Base-by-base conservation (phyloP, 2,888 invertebrate species). In the Rhingia rostrata region DNA sequence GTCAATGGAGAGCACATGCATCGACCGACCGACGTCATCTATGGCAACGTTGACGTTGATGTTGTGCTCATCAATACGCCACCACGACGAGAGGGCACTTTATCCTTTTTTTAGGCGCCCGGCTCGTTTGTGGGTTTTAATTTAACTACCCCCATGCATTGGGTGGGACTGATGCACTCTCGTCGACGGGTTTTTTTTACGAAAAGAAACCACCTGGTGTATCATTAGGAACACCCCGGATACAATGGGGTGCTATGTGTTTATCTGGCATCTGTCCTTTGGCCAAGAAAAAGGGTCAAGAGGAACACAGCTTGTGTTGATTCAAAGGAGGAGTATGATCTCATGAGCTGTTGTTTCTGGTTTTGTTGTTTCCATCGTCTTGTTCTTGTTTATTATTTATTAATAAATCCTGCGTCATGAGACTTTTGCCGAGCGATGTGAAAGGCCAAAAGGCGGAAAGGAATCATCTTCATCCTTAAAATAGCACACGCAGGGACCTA, bases 221-320 rank as follows among this genome's bases (percentile, higher is more conserved):
- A 58, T 73, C 64, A 83, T 83, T 83, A 74, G 56, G 64, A 56
- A 74, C 79, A 83, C 73, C 64, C 79, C 69, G 79, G 74, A 84
- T 61, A 66, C 74, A 80, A 74, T 74, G 56, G 54, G 66, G 66
- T 77, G 60, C 41, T 72, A 49, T 77, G 72, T 72, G 77, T 66
- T 84, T 80, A 84, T 84, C 84, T 84, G 73, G 60, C 80, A 84
- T 84, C 84, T 84, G 84, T 80, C 84, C 84, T 84, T 84, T 84
- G 84, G 78, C 73, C 83, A 73, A 63, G 79, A 56, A 83, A 80
- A 79, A 83, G 79, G 84, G 84, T 84, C 84, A 84, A 84, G 74
- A 80, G 79, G 83, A 47, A 12, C 56, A 69, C 70, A 74, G 75
- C 80, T 80, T 84, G 80, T 84, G 75, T 39, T 37, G 56, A 45